Evolutionary conservation across 2,888 invertebrate species (phyloP).

Genomic region (Cantharis nigra): DNA sequence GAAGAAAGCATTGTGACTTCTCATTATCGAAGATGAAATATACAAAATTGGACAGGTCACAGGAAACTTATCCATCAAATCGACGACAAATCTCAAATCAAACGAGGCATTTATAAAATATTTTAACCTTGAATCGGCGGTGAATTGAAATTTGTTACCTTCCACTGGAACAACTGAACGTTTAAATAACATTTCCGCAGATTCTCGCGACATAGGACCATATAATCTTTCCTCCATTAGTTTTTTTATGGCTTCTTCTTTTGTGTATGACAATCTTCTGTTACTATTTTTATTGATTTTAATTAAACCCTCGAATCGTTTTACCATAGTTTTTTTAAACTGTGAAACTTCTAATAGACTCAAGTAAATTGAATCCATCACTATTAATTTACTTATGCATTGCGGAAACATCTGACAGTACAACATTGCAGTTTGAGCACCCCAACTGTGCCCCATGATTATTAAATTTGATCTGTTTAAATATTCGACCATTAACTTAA

Average conservation of each 20-base stretch:
- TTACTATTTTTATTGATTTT: conserved; percentile 42
- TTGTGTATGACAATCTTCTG: conserved; percentile 50
- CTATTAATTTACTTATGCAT: conserved; percentile 53
- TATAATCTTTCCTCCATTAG: conserved; percentile 54
- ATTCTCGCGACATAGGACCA: conserved; percentile 51
- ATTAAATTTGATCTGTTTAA: conserved; percentile 47
- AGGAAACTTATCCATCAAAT: conserved; percentile 46
- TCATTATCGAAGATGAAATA: conserved; percentile 37
- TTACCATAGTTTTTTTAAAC: conserved; percentile 44
- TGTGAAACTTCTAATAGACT: conserved; percentile 36
- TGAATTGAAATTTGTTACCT: conserved; percentile 59
- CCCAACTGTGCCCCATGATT: conserved; percentile 55
- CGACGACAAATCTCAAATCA: conserved; percentile 45
- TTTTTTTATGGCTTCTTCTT: conserved; percentile 57
- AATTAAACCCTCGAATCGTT: conserved; percentile 50
- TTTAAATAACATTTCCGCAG: conserved; percentile 58
- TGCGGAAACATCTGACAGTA: conserved; percentile 54
- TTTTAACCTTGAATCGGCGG: conserved; percentile 61
- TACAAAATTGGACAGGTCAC: conserved; percentile 52
- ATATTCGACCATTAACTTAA: conserved; percentile 42
- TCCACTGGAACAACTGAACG: conserved; percentile 56
- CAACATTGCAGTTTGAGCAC: conserved; percentile 56
- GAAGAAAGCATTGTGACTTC: conserved; percentile 34
- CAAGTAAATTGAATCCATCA: conserved; percentile 54
- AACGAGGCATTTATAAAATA: conserved; percentile 50